Evolutionary conservation across 2,797 vertebrate species (phyloP), one percentile per base, ranked within the genome.

Genomic region (Tachyglossus aculeatus): DNA sequence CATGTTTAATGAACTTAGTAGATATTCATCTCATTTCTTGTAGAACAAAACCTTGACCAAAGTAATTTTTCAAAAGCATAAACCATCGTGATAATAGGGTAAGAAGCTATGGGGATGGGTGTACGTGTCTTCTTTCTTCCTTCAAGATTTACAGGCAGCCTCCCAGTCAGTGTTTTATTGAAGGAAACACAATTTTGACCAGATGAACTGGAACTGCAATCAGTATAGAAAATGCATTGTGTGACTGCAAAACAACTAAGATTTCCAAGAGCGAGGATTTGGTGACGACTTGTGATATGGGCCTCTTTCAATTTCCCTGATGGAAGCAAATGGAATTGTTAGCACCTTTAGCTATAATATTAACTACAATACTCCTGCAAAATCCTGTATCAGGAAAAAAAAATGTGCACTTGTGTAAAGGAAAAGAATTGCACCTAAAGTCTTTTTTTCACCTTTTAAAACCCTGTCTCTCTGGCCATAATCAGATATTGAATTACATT

Each of bases 371-470:
- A n/a, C n/a, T n/a, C n/a, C n/a, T 66, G 27, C 73, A 69, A 45
- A 60, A n/a, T 39, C 68, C 38, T 27, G 59, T 33, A 56, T 24
- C 64, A 43, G 16, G 9, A 62, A 73, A 76, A 21, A 38, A n/a
- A 9, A 57, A 15, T 79, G 7, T 51, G 39, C 63, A 68, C 38
- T 82, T 71, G 66, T 63, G 24, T 77, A 77, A 67, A 44, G 58
- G 64, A 29, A 78, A 39, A 24, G 82, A 82, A 80, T 73, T 67
- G 60, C 67, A 40, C 38, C 58, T 5, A 24, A 48, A 32, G 9
- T 16, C 18, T 3, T 31, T 37, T 50, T 34, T 37, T 7, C 12
- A 9, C n/a, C 9, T 14, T 51, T 72, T 41, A 33, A 56, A 65
- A 59, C 33, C 15, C 54, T 45, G n/a, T 22, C 45, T n/a, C 63